phyloP scores from a whole-genome alignment of 2,888 invertebrate genomes.

The Callyntrura guangdongensis region DNA sequence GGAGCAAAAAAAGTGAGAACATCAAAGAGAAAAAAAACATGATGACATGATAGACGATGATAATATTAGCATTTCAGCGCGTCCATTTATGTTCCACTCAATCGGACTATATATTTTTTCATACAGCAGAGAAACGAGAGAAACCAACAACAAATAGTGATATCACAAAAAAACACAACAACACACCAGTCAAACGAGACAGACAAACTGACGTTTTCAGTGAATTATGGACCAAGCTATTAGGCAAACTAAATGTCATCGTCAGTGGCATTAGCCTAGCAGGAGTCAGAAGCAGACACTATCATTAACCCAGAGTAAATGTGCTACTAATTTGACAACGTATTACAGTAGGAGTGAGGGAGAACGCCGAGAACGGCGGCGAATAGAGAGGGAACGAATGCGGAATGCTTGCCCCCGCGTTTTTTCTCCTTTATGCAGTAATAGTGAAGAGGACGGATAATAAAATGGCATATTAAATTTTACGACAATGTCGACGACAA shows the following conservation, averaged over 20 bases:
- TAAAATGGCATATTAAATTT: slow-evolving; percentile 34
- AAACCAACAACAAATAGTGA: too few relatives aligned
- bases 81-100: not conserved
- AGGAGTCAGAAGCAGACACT: slow-evolving; percentile 31
- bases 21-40: slow-evolving; percentile 16
- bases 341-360: not conserved
- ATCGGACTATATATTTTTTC: not conserved
- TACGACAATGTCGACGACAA: not conserved
- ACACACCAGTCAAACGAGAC: not conserved
- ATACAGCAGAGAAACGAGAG: not conserved
- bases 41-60: not conserved
- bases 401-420: not conserved
- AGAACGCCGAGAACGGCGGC: not conserved
- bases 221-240: slow-evolving; percentile 12
- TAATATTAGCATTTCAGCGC: not conserved
- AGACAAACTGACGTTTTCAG: slow-evolving; percentile 15
- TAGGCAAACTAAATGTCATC: not conserved
- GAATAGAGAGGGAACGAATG: not conserved
- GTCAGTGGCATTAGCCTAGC: not conserved
- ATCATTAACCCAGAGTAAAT: slow-evolving; percentile 35
- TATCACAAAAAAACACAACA: too few relatives aligned
- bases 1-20: not conserved
- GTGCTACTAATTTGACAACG: slow-evolving; percentile 37
- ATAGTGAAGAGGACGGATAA: not conserved
- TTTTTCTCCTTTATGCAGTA: too few relatives aligned